Evolutionary conservation across 2,113 vertebrate genomes (phyloP).

Genomic region (Meleagris gallopavo): DNA sequence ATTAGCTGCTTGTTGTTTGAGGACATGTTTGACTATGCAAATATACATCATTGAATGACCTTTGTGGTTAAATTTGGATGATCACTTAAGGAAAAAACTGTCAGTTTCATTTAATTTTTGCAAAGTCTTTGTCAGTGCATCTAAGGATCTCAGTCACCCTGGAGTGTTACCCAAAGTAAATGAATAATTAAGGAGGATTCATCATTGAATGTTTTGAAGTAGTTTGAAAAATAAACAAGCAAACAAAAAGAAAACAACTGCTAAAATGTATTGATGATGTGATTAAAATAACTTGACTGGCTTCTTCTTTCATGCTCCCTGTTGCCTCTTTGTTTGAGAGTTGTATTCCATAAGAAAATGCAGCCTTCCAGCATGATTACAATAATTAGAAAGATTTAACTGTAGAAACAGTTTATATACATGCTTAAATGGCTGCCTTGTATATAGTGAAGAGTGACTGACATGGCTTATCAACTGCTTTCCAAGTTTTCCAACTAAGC

Average conservation of each 20-base stretch:
- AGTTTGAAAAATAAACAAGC: not conserved
- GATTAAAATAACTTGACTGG: not conserved
- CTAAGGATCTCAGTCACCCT: constrained; percentile 1
- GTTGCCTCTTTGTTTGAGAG: not conserved
- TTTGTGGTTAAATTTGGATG: constrained; percentile 42
- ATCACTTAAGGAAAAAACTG: constrained; percentile 29
- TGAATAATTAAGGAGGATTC: not conserved
- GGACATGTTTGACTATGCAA: not conserved
- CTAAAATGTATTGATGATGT: not conserved
- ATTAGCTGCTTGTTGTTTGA: constrained; percentile 7
- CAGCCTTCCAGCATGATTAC: not conserved
- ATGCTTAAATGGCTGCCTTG: not conserved
- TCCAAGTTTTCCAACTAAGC: not conserved
- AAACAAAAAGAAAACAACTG: not conserved
- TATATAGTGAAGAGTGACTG: not conserved
- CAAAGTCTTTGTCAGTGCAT: constrained; percentile 4
- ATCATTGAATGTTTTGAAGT: not conserved
- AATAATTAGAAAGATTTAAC: not conserved
- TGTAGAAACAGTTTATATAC: not conserved
- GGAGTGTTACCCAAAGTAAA: not conserved
- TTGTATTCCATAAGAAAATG: not conserved
- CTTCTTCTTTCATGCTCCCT: not conserved
- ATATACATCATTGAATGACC: constrained; percentile 17
- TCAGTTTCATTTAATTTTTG: constrained; percentile 18
- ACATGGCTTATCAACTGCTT: not conserved